phyloP scores from a whole-genome alignment of 2,797 vertebrate species.

The Channa striata region DNA sequence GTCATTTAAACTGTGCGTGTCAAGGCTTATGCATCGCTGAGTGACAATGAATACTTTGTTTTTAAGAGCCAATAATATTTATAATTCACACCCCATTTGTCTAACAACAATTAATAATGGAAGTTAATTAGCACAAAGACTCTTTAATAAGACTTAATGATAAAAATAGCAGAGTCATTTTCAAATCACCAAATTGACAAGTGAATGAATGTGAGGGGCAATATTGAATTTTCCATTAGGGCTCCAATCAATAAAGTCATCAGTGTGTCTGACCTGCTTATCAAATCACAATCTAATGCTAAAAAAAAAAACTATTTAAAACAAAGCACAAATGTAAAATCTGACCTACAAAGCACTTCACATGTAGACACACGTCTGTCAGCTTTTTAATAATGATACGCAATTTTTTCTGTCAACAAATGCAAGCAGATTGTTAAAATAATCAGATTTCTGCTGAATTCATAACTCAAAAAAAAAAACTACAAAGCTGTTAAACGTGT shows the following conservation, averaged over 20 bases:
- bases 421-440: background rate
- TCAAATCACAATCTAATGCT: background rate
- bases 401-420: background rate
- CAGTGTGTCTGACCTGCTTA: conserved; percentile 35
- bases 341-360: background rate
- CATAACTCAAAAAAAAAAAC: background rate
- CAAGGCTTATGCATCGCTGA: background rate
- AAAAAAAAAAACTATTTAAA: background rate
- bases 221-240: conserved; percentile 42
- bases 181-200: background rate
- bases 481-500: background rate
- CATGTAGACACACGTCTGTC: background rate
- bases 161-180: background rate
- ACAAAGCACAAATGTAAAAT: background rate
- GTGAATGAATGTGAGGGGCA: conserved; percentile 11
- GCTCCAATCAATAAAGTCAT: conserved; percentile 42
- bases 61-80: background rate
- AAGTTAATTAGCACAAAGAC: background rate
- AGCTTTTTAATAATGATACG: background rate
- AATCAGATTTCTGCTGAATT: background rate
- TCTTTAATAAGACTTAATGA: background rate
- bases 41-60: background rate
- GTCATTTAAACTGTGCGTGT: background rate
- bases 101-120: background rate
- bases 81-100: background rate